A percentile compares a stretch with the other conserved stretches of the same genome.
phyloP scores from a whole-genome alignment of 2,797 vertebrate species.

The Cirrhinus molitorella region DNA sequence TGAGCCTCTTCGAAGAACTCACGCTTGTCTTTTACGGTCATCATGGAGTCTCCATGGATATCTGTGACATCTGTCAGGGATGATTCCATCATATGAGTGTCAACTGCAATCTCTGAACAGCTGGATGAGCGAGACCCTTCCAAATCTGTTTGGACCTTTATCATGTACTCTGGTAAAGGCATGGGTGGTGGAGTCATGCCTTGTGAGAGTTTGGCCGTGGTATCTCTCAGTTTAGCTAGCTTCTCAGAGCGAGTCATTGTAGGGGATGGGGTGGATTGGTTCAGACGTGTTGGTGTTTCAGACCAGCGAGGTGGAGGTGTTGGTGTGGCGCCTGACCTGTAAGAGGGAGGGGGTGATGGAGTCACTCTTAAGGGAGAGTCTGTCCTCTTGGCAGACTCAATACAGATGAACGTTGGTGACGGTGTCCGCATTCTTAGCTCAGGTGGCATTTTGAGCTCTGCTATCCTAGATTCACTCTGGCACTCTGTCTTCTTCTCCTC shows the following conservation, averaged over 20 bases:
- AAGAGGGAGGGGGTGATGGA: conserved; percentile 77
- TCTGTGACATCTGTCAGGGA: conserved; percentile 67
- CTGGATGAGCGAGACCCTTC: conserved; percentile 77
- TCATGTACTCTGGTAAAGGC: conserved; percentile 66
- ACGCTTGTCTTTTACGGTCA: conserved; percentile 81
- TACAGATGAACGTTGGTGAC: conserved; percentile 92
- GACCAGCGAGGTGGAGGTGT: conserved; percentile 77
- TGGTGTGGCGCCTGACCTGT: conserved; percentile 73
- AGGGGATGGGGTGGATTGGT: conserved; percentile 80
- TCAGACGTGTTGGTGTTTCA: conserved; percentile 71
- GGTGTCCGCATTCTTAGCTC: conserved; percentile 83
- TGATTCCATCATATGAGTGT: conserved; percentile 67
- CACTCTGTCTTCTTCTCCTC: conserved; percentile 75
- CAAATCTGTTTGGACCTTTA: conserved; percentile 75
- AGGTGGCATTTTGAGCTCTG: conserved; percentile 74
- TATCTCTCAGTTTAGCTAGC: conserved; percentile 84
- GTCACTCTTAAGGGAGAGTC: conserved; percentile 80
- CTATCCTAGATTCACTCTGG: conserved; percentile 63
- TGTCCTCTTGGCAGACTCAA: conserved; percentile 83
- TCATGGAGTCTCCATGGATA: conserved; percentile 77
- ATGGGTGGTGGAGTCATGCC: conserved; percentile 71
- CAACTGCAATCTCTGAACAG: conserved; percentile 76
- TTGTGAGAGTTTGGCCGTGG: conserved; percentile 81
- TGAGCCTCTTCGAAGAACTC: conserved; percentile 84
- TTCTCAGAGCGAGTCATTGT: conserved; percentile 85